These are phyloP conservation scores for Columba guinea DNA, from an alignment of 2,797 vertebrate genomes.

Conservation along the genomic window DNA sequence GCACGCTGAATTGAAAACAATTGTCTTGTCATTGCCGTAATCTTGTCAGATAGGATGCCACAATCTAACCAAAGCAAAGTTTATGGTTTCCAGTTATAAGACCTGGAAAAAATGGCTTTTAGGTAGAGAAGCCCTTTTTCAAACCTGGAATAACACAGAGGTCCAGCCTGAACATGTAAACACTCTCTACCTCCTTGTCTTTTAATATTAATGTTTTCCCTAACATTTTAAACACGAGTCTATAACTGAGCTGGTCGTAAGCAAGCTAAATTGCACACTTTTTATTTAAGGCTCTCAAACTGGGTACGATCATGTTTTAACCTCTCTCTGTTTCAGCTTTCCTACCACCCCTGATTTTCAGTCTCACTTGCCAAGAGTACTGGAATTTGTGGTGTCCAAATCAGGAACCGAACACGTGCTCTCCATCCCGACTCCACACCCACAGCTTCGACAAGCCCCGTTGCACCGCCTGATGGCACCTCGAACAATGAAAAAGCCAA, in stretches of 20 bases:
- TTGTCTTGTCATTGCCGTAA: not conserved
- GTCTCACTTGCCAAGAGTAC: not conserved
- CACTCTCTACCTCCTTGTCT: not conserved
- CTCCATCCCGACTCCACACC: not conserved
- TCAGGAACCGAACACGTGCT: not conserved
- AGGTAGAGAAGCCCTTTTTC: not conserved
- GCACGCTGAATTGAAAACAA: not conserved
- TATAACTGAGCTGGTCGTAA: not conserved
- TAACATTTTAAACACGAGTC: not conserved
- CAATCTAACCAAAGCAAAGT: not conserved
- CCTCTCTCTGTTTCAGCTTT: not conserved
- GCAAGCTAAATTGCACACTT: not conserved
- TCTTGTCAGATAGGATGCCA: not conserved
- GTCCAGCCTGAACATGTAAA: not conserved
- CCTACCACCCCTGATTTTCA: not conserved
- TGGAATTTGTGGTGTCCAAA: not conserved
- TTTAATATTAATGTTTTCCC: not conserved
- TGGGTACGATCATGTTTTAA: not conserved
- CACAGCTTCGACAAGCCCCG: not conserved
- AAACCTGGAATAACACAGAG: not conserved
- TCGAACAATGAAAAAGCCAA: not conserved
- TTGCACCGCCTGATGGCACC: not conserved
- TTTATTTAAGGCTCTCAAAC: not conserved
- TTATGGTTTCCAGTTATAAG: not conserved
- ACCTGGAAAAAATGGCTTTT: not conserved